Evolutionary conservation across 2,888 invertebrate species (phyloP), one percentile per base, ranked within the genome.

Genomic region (Tricholauxania praeusta): DNA sequence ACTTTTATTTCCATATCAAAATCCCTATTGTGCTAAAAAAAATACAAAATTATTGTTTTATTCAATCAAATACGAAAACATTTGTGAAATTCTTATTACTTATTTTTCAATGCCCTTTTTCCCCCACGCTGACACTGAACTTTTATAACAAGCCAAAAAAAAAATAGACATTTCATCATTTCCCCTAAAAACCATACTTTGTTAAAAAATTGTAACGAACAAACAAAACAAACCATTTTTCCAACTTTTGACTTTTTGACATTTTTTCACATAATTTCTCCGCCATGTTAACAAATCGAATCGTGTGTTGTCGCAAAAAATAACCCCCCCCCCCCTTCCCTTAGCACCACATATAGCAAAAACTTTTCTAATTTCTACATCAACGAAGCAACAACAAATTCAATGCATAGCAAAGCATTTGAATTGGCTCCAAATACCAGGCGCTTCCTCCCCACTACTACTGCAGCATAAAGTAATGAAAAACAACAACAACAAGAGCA

Each of bases 301-400:
- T 28, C 28, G 28, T 28, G 28, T 28, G 5, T 32, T 62, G 39
- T 12, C 62, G 32, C 17, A 62, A n/a, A 3, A 32, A 17, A n/a
- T 1, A 60, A 1, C 12, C 60, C 12, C 1, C n/a, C 22, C 60
- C n/a, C 10, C 0, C 12, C n/a, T 32, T 14, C 32, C 10, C 19
- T n/a, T 32, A 22, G 4, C 60, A 60, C 28, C 32, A n/a, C 48
- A 47, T 48, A 48, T 19, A 63, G 64, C 17, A 64, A 81, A 81
- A 82, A 82, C 80, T 82, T 82, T 83, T 83, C 83, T 82, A 83
- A 82, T 82, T 82, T 82, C 82, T 83, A 79, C 77, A 39, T 80
- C 77, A 75, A 79, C 12, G 12, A 55, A 55, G 12, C 12, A 55
- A 55, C 1, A 48, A 19, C 47, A 22, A 48, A 64, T 49, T 19